phyloP scores from a whole-genome alignment of 2,113 vertebrate species.

The Daboia siamensis region DNA sequence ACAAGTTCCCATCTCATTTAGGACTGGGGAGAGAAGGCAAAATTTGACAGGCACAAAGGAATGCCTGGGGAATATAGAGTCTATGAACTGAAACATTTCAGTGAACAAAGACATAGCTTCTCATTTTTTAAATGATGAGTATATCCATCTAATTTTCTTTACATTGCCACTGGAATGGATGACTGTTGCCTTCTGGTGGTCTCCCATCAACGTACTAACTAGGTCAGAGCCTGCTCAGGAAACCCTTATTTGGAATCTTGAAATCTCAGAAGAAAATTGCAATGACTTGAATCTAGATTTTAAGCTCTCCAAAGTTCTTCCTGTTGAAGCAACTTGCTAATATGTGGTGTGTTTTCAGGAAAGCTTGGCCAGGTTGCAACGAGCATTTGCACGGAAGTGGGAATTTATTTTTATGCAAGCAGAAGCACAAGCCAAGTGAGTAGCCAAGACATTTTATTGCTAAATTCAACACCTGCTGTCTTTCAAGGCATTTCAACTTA shows the following conservation, averaged over 20 bases:
- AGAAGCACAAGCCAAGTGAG: conserved; percentile 98
- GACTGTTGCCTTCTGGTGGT: background rate
- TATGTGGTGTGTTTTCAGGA: conserved; percentile 76
- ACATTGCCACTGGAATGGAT: background rate
- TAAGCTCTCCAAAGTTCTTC: background rate
- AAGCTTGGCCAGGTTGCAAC: conserved; percentile 93
- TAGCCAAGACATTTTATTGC: conserved; percentile 51
- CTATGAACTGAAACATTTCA: background rate
- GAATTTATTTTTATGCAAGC: conserved; percentile 99
- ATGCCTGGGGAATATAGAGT: background rate
- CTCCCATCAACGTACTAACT: background rate
- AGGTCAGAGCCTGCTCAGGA: background rate
- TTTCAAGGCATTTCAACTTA: conserved; percentile 17
- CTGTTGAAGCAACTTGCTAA: conserved; percentile 30
- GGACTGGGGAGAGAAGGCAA: background rate
- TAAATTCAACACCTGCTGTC: background rate
- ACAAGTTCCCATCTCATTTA: background rate
- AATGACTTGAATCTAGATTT: background rate
- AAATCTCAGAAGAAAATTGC: background rate
- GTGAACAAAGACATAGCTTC: background rate
- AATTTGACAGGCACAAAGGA: background rate
- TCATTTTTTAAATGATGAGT: background rate
- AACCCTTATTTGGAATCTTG: background rate
- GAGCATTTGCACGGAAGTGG: conserved; percentile 96
- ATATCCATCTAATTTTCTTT: background rate